Evolutionary conservation across 2,888 invertebrate genomes (phyloP), one percentile per base, ranked within the genome.

Genomic region (Tineola bisselliella): DNA sequence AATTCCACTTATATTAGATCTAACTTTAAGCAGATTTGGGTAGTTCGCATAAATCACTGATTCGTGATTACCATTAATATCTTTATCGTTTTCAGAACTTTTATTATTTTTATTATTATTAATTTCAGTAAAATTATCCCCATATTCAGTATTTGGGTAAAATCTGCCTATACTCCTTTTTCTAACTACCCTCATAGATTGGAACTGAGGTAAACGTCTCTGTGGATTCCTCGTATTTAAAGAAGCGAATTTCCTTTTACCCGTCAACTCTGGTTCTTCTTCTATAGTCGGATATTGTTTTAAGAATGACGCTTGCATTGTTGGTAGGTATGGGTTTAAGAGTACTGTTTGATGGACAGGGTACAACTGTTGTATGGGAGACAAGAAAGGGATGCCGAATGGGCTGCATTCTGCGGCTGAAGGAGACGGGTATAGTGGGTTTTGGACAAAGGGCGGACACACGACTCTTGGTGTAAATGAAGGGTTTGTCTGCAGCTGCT

Each of bases 151-250:
- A 31, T 87, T 87, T 0, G 88, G 88, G 65, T 88, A 88, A 62
- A 87, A 88, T 61, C 83, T 75, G 70, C 87, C 88, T 0, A 88
- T 86, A 61, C 84, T 87, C 15, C 88, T 69, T 65, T 87, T 88
- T 64, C 78, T 76, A 0, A 84, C 69, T 1, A 83, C 66, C 66
- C 87, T 80, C 88, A 88, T 88, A 0, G 88, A 88, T 66, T 86
- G 87, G 63, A 88, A 88, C 30, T 77, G 76, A 1, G 80, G 79
- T 44, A 76, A 66, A 67, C 76, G 81, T 64, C 75, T 73, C n/a
- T 73, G 70, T 2, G 73, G 65, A 61, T 76, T 76, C 65, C 87
- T 80, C 0, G 84, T 83, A 59, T 88, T 87, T 0, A 88, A 65
- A 0, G 88, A 87, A 0, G 84, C 76, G 63, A 87, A 88, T 67